phyloP scores from a whole-genome alignment of 2,888 invertebrate species.

The Priocnemis perturbator region DNA sequence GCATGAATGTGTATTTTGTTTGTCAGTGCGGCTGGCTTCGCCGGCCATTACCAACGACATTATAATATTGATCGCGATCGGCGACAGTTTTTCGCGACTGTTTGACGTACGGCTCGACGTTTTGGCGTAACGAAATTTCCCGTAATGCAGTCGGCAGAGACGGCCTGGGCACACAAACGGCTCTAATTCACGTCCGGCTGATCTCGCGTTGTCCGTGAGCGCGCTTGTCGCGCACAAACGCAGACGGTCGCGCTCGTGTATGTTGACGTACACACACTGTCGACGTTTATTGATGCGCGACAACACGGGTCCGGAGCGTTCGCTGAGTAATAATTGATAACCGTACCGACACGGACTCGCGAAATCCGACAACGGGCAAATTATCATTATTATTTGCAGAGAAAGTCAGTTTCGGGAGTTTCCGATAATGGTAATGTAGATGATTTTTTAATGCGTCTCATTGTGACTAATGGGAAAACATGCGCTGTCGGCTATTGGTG shows the following conservation, averaged over 20 bases:
- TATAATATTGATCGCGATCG: too few relatives aligned
- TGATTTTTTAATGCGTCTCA: not conserved
- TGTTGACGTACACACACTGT: not conserved
- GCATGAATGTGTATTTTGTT: too few relatives aligned
- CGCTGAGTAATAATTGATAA: constrained; percentile 52
- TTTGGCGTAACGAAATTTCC: too few relatives aligned
- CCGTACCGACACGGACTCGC: constrained; percentile 6
- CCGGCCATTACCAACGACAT: too few relatives aligned
- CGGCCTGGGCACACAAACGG: not conserved
- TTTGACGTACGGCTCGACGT: too few relatives aligned
- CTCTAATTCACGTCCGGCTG: constrained; percentile 39
- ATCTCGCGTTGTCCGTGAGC: constrained; percentile 16
- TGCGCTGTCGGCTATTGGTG: too few relatives aligned
- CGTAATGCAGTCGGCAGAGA: not conserved
- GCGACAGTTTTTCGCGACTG: too few relatives aligned
- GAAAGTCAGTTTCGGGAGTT: constrained; percentile 18
- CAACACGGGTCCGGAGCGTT: constrained; percentile 38
- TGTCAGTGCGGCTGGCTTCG: too few relatives aligned
- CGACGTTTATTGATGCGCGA: constrained; percentile 43
- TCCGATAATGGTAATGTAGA: constrained; percentile 15
- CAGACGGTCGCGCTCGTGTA: constrained; percentile 18
- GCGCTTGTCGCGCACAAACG: constrained; percentile 14
- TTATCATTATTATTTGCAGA: constrained; percentile 32
- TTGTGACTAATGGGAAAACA: too few relatives aligned
- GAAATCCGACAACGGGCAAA: constrained; percentile 19